Percentiles rank a stretch among this genome's conserved stretches.
phyloP scores from a whole-genome alignment of 2,113 vertebrate genomes.

The Ceyx cyanopectus region DNA sequence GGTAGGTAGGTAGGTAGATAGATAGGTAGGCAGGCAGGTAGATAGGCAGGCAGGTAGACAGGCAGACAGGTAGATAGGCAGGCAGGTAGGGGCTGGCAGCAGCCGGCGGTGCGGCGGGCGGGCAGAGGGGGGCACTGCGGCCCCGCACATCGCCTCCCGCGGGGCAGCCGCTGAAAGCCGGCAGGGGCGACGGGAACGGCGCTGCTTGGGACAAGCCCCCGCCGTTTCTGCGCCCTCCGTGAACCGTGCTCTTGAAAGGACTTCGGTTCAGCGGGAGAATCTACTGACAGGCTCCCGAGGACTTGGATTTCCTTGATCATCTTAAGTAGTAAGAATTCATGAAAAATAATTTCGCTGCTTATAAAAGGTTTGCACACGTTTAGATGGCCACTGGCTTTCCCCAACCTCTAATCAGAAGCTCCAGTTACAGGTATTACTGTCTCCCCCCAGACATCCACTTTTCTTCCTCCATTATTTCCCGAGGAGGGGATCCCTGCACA shows the following conservation, averaged over 20 bases:
- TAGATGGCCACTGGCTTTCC: not conserved
- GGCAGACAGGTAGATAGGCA: too few relatives aligned
- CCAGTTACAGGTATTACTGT: too few relatives aligned
- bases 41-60: too few relatives aligned
- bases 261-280: not conserved
- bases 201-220: too few relatives aligned
- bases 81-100: not conserved
- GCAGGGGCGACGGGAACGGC: too few relatives aligned
- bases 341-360: not conserved
- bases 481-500: not conserved
- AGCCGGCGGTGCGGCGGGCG: not conserved
- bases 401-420: accelerated
- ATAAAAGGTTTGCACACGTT: not conserved
- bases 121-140: not conserved
- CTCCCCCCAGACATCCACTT: not conserved
- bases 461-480: not conserved
- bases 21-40: too few relatives aligned
- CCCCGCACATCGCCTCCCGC: not conserved
- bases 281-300: not conserved
- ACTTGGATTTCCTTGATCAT: not conserved
- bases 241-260: not conserved
- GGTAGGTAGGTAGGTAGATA: too few relatives aligned
- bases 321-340: not conserved
- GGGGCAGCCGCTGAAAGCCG: too few relatives aligned
- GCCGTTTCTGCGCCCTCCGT: not conserved